Evolutionary conservation across 1,140 invertebrate species (phyloP), one percentile per base, ranked within the genome.

Genomic region (Drosophila serrata): DNA sequence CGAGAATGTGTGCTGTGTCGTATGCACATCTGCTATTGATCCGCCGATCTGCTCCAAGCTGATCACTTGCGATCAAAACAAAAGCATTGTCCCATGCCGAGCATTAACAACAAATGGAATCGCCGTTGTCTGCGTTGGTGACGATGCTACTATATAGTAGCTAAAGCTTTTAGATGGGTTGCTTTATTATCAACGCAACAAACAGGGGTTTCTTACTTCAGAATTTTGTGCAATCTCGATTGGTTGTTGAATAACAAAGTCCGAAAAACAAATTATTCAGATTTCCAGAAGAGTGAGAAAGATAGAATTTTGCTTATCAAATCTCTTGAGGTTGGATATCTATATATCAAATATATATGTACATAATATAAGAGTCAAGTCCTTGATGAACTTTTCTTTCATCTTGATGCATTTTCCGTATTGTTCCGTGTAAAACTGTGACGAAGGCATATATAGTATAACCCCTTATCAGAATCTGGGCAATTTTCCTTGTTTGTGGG

Each of bases 71-170:
- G 63, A 82, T 88, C 60, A 61, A 78, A 84, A 87, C 82, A 69
- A 87, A 81, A 84, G 85, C 85, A 88, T 88, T 88, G 85, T 90
- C 65, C 51, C 49, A 59, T 37, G 56, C 43, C 27, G 37, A 62
- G 39, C 48, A 42, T 68, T 57, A 27, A 64, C 58, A 79, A 64
- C 43, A 80, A 77, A 69, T 62, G 63, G 68, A 75, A 78, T 56
- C 15, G 53, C 53, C 31, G 51, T 55, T 35, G 51, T 53, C 27
- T 24, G 17, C 17, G 40, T 43, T 61, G n/a, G 46, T 57, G 60
- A 62, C 60, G 51, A 24, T 31, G 61, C 35, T 17, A 6, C 4
- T 19, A 19, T 51, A 37, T 55, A 55, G 19, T 24, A 60, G 61
- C 37, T 63, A 64, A 61, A 49, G 53, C 53, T 17, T 31, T 24